Evolutionary conservation across 2,113 vertebrate genomes (phyloP), one percentile per base, ranked within the genome.

Genomic region (Tiliqua scincoides): DNA sequence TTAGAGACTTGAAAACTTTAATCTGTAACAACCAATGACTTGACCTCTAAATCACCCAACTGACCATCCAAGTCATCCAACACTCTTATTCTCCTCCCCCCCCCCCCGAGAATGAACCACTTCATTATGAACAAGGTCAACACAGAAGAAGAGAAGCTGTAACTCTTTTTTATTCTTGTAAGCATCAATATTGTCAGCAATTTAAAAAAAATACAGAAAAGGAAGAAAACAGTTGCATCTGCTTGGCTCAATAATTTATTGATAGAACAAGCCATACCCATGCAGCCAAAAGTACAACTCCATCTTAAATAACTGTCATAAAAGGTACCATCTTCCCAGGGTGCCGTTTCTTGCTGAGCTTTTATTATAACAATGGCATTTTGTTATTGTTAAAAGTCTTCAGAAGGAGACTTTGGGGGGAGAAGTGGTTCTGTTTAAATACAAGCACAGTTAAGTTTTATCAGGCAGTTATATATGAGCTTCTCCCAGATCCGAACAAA

Each of bases 41-140:
- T 95, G 95, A 95, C 93, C 93, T 93, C 95, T 95, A 96, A 96
- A 97, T 96, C 93, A 96, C 83, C 88, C 87, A 91, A 91, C 63
- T 94, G 89, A 84, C 90, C 94, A 95, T 91, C 91, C 93, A 88
- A 90, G 89, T 90, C 82, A 14, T 91, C 93, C 93, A 94, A n/a
- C 62, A 86, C 91, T 92, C 91, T 83, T 82, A 87, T 90, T 94
- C 94, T 94, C 89, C 54, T n/a, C 12, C n/a, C 65, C 54, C 43
- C 73, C 30, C 87, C 89, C 83, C 71, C 82, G 89, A 94, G 89
- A 94, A 95, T 52, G 76, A 94, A 90, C 91, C 90, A 94, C 88
- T 94, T 95, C 90, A 95, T 96, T 96, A 96, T 93, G 78, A 91
- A 68, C 75, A 91, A 95, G 93, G 94, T 95, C 93, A 95, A n/a